Evolutionary conservation across 2,888 invertebrate genomes (phyloP).

Genomic region (Conomelus anceps): DNA sequence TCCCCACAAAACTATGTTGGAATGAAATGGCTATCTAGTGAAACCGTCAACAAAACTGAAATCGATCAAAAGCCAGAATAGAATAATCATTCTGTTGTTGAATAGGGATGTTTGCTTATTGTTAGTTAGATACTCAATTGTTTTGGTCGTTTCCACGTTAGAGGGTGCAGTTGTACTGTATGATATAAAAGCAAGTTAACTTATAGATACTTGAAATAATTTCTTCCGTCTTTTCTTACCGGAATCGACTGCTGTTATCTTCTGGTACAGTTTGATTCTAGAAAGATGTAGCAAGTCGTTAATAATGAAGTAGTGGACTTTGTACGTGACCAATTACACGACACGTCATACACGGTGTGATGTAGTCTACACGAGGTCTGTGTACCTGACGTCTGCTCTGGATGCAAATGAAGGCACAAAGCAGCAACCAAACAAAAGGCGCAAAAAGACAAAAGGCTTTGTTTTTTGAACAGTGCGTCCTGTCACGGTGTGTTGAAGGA

Average conservation of each 20-base stretch:
- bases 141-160: no score
- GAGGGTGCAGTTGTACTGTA: no score
- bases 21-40: no score
- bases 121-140: no score
- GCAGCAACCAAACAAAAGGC: background rate
- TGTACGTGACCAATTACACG: background rate
- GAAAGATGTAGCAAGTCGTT: background rate
- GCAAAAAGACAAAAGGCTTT: background rate
- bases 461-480: background rate
- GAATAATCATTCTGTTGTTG: no score
- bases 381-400: background rate
- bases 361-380: background rate
- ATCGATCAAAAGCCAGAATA: no score
- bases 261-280: background rate
- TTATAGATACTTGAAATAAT: background rate
- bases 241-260: background rate
- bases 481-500: background rate
- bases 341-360: background rate
- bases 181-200: no score
- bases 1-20: no score
- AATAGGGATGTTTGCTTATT: no score
- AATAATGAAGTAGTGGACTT: background rate
- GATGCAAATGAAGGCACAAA: background rate
- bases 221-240: background rate
- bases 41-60: no score